Base-by-base conservation (phyloP, 92 coral and sea anemone species). In the Heteractis magnifica region DNA sequence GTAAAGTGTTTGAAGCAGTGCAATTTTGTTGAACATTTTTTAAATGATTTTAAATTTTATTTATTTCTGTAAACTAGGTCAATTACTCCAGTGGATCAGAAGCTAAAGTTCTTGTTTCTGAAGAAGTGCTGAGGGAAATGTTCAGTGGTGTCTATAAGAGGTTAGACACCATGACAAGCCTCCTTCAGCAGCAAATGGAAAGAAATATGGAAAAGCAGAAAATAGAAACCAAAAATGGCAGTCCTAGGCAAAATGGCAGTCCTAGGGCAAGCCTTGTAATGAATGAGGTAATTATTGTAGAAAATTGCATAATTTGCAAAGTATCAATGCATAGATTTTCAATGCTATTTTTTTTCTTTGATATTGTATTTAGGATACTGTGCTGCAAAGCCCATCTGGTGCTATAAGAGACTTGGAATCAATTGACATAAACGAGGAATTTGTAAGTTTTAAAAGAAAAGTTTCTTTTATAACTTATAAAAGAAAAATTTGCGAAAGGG, bases 141-240 rank as follows among this genome's bases (percentile, higher is more conserved):
- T 65, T 65, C 19, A 5, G 16, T 65, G 72, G 72, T 65, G 72
- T 65, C 5, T 65, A 65, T 5, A 65, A 65, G 26, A 65, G 26
- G 20, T 60, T 60, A 60, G 68, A 60, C 68, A 60, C 68, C 68
- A 60, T 60, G 68, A 60, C 68, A 60, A 60, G 68, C 68, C 68
- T 60, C 68, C 68, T 60, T 15, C 68, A 60, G 68, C 68, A 60
- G 68, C 68, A 60, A 18, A 60, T 26, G 68, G 19, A 62, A 13
- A 62, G 70, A 55, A 55, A 1, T 55, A 55, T 62, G 20, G 70
- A 62, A 16, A 62, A 16, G 70, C 70, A 62, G 6, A 12, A 12
- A 13, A 6, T 62, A 18, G 70, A 62, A 62, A 62, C n/a, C 16
- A 62, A 62, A 18, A 55, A 8, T 13, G 14, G 20, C 19, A 16